Evolutionary conservation across 2,888 invertebrate genomes (phyloP).

Genomic region (Agrilus mali): DNA sequence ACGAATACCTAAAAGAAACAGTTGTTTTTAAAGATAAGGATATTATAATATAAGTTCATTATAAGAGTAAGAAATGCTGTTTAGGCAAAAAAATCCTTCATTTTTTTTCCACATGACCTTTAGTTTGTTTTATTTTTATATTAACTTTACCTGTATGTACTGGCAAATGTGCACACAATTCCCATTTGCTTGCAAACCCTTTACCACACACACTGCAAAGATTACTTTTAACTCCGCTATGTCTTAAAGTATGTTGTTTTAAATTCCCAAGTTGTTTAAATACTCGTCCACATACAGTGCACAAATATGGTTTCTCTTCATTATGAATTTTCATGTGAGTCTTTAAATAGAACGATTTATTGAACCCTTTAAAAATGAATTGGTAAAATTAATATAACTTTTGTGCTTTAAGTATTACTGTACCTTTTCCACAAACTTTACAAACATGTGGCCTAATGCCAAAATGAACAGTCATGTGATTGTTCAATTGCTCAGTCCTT

Average conservation of each 20-base stretch:
- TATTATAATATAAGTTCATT: too few relatives aligned
- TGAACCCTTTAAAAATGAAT: conserved; percentile 27
- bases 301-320: conserved; percentile 34
- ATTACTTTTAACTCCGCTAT: conserved; percentile 36
- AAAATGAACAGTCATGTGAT: conserved; percentile 46
- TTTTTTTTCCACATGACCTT: too few relatives aligned
- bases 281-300: conserved; percentile 35
- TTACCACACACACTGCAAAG: conserved; percentile 34
- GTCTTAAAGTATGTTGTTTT: conserved; percentile 32
- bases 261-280: conserved; percentile 36
- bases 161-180: conserved; percentile 34
- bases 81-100: too few relatives aligned
- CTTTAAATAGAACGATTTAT: conserved; percentile 35
- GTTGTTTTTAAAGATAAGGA: not conserved
- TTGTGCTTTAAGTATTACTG: conserved; percentile 13
- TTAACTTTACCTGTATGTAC: conserved; percentile 30
- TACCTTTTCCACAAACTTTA: conserved; percentile 44
- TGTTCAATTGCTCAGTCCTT: conserved; percentile 41
- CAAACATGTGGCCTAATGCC: conserved; percentile 45
- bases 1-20: conserved; percentile 24
- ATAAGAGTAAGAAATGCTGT: too few relatives aligned
- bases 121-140: too few relatives aligned
- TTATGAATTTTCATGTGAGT: conserved; percentile 36
- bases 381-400: too few relatives aligned
- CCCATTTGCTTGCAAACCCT: conserved; percentile 35